Base-by-base conservation (phyloP, 2,113 vertebrate genomes). In the Macrotis lagotis region DNA sequence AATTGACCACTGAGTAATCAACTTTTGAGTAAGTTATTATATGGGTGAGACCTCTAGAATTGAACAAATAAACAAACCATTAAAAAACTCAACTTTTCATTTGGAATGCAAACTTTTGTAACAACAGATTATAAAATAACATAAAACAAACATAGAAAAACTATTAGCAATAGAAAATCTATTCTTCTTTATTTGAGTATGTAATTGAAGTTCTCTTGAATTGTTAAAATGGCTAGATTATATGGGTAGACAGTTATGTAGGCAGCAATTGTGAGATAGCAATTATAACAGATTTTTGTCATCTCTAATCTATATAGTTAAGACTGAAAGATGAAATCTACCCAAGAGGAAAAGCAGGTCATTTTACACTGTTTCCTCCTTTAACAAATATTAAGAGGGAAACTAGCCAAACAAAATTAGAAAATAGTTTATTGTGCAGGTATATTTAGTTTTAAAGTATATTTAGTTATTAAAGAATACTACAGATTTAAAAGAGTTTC, bases 391-490 rank as follows among this genome's bases (percentile, higher is more conserved):
- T 25, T 51, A 25, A 88, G 90, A 14, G n/a, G 25, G n/a, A 94
- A 96, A 88, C 26, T 51, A 52, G 94, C 93, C 89, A 88, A 91
- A 89, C 51, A 19, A 94, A 96, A 94, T 28, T 2, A 88, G 4
- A 94, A 90, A 88, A 37, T 95, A 96, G 90, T 91, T n/a, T 93
- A 44, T 91, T 97, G 92, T 96, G 91, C 51, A 96, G 89, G 96
- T 95, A 94, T n/a, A n/a, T n/a, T n/a, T n/a, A 93, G 97, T 95
- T 97, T 97, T 92, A 5, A 95, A 96, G 92, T 95, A 96, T 93
- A 66, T 55, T 95, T 94, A 92, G 95, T 95, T 97, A 97, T 95
- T 92, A 22, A 95, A 92, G n/a, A 48, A 92, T 97, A 93, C 91
- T 48, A 1, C 95, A 37, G 50, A 3, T 90, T 96, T 91, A 97